These are phyloP conservation scores for Castor canadensis DNA, from an alignment of 2,113 vertebrate genomes.

Conservation along the genomic window DNA sequence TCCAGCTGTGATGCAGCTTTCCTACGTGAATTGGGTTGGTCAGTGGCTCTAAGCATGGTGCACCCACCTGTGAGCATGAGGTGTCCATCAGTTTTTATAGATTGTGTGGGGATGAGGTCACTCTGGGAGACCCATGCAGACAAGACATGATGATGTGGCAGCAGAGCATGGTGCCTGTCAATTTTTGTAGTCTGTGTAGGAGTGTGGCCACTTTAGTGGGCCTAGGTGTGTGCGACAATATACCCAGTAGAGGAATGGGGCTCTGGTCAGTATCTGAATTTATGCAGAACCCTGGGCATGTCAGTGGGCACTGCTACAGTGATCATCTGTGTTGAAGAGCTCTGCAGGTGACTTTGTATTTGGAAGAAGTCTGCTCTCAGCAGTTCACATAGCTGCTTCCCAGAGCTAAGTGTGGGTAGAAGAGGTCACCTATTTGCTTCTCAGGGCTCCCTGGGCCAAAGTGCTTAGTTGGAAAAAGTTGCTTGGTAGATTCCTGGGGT, in stretches of 20 bases:
- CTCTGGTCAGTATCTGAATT: background rate
- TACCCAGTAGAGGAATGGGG: background rate
- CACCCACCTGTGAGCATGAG: background rate
- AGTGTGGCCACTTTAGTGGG: background rate
- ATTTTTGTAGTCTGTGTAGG: background rate
- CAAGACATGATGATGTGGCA: background rate
- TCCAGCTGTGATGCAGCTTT: background rate
- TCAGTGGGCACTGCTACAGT: background rate
- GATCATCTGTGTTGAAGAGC: background rate
- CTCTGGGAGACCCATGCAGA: background rate
- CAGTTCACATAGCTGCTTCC: background rate
- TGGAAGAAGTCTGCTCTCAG: background rate
- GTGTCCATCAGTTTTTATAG: background rate
- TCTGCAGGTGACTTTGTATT: background rate
- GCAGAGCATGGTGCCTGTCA: background rate
- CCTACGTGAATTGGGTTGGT: background rate
- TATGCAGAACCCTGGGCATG: background rate
- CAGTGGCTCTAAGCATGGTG: background rate
- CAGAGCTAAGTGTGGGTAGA: too few species aligned
- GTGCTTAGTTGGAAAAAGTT: background rate
- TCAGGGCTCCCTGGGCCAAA: background rate
- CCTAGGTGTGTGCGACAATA: background rate
- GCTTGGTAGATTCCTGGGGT: background rate
- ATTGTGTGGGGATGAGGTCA: background rate
- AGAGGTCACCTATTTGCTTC: background rate